Conservation (phyloP, 2,113 vertebrate species). For the Litocranius walleri region DNA sequence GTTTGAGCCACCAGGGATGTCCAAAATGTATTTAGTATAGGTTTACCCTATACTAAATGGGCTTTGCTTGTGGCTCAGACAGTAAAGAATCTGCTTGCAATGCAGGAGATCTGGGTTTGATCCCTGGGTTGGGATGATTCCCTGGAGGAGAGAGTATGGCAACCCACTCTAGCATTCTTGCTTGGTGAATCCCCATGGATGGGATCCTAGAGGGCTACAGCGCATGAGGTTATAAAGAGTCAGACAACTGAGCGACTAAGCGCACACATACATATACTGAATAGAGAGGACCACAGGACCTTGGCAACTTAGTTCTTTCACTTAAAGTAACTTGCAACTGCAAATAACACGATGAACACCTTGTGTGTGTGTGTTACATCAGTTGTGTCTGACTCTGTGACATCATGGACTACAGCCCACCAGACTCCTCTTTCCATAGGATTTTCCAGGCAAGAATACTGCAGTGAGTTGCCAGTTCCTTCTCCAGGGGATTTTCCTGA, state of each 20-base stretch:
- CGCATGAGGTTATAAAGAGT: neutral
- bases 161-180: neutral
- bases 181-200: neutral
- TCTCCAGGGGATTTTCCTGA: neutral
- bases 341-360: neutral
- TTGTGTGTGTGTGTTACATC: neutral
- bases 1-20: neutral
- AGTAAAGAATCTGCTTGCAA: neutral
- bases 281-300: neutral
- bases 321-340: neutral
- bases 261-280: neutral
- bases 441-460: neutral
- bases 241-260: neutral
- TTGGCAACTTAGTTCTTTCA: neutral
- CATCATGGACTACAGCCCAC: neutral
- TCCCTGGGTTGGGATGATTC: neutral
- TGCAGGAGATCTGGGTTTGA: neutral
- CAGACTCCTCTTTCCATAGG: neutral
- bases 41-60: neutral
- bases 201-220: neutral
- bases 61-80: neutral
- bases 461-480: neutral
- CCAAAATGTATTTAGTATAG: neutral
- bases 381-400: fast-evolving
- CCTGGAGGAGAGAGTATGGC: neutral